Evolutionary conservation across 2,113 vertebrate species (phyloP).

Genomic region (Gnathonemus longibarbis): DNA sequence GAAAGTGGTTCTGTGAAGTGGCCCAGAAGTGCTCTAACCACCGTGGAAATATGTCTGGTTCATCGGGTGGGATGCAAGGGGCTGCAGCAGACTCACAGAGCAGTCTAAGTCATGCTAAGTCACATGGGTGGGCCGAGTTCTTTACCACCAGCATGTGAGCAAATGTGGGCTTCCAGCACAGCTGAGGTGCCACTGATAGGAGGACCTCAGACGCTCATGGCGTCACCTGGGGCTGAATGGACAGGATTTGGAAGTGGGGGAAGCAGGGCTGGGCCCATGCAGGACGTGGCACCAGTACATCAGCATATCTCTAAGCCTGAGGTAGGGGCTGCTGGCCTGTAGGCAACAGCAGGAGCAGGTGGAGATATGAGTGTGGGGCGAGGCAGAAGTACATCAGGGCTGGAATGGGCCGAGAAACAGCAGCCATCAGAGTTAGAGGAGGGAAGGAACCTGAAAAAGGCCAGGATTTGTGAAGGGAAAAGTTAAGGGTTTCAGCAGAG

Average conservation of each 20-base stretch:
- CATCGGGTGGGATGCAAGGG: background rate
- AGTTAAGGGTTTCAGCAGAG: background rate
- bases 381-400: background rate
- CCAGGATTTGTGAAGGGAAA: background rate
- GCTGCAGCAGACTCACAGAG: background rate
- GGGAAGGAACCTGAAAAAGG: background rate
- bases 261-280: background rate
- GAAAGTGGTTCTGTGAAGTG: background rate
- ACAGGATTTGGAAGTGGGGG: background rate
- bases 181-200: background rate
- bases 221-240: background rate
- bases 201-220: background rate
- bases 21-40: background rate
- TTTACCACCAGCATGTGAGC: background rate
- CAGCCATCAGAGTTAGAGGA: background rate
- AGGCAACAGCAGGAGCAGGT: background rate
- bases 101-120: background rate
- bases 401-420: background rate
- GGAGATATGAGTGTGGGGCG: background rate
- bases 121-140: background rate
- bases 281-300: background rate
- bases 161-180: background rate
- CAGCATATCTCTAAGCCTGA: background rate
- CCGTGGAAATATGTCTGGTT: background rate
- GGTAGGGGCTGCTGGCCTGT: background rate